A percentile compares a stretch with the other conserved stretches of the same genome.
Evolutionary conservation across 2,888 invertebrate species (phyloP).

Genomic region (Linnaemya vulpina): DNA sequence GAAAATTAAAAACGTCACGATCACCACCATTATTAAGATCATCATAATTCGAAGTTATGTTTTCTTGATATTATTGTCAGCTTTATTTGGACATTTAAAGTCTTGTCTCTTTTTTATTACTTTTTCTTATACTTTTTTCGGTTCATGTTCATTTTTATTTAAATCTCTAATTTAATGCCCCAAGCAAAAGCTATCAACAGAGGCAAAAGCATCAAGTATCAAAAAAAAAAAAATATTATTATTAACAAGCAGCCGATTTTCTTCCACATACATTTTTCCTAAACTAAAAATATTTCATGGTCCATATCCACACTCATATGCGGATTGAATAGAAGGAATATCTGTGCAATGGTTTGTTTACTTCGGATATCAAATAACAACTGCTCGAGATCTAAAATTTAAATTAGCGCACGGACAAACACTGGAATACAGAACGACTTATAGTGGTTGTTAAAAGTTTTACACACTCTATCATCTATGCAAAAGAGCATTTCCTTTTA

Average conservation of each 20-base stretch:
- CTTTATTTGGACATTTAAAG: conserved; percentile 57
- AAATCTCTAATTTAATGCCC: conserved; percentile 59
- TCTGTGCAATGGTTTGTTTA: conserved; percentile 27
- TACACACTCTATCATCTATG: background rate
- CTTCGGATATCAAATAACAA: conserved; percentile 30
- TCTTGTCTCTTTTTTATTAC: conserved; percentile 23
- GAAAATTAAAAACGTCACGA: conserved; percentile 59
- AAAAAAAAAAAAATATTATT: conserved; percentile 35
- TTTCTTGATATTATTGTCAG: conserved; percentile 62
- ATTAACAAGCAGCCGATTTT: conserved; percentile 34
- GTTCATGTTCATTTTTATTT: conserved; percentile 63
- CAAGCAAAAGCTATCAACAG: conserved; percentile 26
- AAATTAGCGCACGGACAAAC: conserved; percentile 26
- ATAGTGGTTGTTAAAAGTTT: background rate
- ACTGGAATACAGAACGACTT: background rate
- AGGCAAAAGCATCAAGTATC: conserved; percentile 41
- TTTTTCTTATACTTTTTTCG: conserved; percentile 28
- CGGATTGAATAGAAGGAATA: background rate
- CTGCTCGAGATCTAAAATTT: conserved; percentile 44
- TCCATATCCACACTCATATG: conserved; percentile 11
- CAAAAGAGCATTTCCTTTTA: background rate
- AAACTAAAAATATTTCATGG: conserved; percentile 8
- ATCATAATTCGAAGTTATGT: conserved; percentile 65
- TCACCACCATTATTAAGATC: conserved; percentile 68
- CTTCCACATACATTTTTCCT: background rate